Base-by-base conservation (phyloP, 2,797 vertebrate genomes). In the Galaxias olidus region DNA sequence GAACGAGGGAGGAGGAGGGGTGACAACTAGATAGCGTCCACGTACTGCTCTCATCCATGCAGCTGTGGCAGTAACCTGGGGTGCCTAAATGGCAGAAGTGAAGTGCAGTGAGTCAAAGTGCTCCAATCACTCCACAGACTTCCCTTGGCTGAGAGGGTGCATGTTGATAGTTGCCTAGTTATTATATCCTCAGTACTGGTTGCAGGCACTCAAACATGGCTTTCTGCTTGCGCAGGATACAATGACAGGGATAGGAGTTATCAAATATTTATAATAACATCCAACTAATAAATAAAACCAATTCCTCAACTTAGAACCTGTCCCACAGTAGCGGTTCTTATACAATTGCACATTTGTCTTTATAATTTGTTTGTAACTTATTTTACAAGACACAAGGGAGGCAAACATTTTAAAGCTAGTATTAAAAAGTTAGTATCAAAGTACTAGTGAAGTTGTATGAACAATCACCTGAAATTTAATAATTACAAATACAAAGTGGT, bases 81-180 rank as follows among this genome's bases (percentile, higher is more conserved):
- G 75, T 87, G 84, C 83, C 83, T 85, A 85, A 87, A 91, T 83
- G 83, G 74, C 74, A 70, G 65, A 75, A 82, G 89, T 86, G 89
- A 91, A 89, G 83, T 87, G 89, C 82, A 80, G 80, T 88, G 93
- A 94, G 89, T 90, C 90, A 77, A 89, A 90, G 85, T 86, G 86
- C 88, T 91, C 87, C 85, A 92, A 72, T 87, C 89, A 89, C 83
- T 77, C 75, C 83, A 87, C 89, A 84, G 79, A 85, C 69, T 74
- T 59, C 82, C 80, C 67, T 30, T 30, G 30, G 30, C 83, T 66
- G 81, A 90, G 75, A 88, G 83, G 77, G 83, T 75, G 76, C 81
- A 89, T 84, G 86, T 83, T 87, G 78, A 89, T 91, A 66, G 77
- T 78, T 76, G 59, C 60, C 73, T 84, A 77, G 69, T 80, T 80